These are phyloP conservation scores for Ooceraea biroi DNA, from an alignment of 1,140 invertebrate species.

Conservation along the genomic window DNA sequence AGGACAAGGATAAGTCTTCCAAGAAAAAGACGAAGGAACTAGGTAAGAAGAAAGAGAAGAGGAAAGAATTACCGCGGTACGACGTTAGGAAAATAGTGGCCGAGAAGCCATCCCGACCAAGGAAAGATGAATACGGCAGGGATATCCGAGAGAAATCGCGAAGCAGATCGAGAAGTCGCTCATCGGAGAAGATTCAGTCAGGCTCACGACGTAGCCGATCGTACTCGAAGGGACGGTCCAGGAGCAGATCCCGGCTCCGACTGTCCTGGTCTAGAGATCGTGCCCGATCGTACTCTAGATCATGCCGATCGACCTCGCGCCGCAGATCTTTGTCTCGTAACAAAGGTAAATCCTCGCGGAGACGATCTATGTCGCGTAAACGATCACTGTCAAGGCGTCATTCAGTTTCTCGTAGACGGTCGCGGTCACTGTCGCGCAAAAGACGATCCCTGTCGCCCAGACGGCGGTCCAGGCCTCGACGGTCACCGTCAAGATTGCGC, in stretches of 20 bases:
- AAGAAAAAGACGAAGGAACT: constrained; percentile 91
- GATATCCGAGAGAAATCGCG: constrained; percentile 87
- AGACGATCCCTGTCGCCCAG: constrained; percentile 77
- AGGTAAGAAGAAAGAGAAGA: constrained; percentile 90
- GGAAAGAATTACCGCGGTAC: constrained; percentile 93
- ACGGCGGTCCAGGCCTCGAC: constrained; percentile 73
- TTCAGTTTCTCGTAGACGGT: constrained; percentile 78
- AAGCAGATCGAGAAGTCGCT: constrained; percentile 82
- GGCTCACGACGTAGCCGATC: constrained; percentile 78
- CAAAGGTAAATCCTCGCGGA: constrained; percentile 72
- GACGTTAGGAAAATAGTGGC: constrained; percentile 92
- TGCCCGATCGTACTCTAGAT: constrained; percentile 66
- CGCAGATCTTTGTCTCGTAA: constrained; percentile 78
- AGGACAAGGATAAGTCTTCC: constrained; percentile 89
- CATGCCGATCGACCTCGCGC: constrained; percentile 76
- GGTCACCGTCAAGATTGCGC: constrained; percentile 78
- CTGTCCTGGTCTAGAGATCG: constrained; percentile 73
- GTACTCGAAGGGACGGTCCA: constrained; percentile 81
- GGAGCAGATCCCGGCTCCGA: constrained; percentile 78
- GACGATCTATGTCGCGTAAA: constrained; percentile 77
- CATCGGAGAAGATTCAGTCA: constrained; percentile 54
- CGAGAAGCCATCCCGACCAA: constrained; percentile 89
- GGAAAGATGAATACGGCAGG: constrained; percentile 93
- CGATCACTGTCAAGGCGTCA: constrained; percentile 79
- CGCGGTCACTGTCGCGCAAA: constrained; percentile 66